phyloP scores from a whole-genome alignment of 2,888 invertebrate species.

The Campoplex nolae region DNA sequence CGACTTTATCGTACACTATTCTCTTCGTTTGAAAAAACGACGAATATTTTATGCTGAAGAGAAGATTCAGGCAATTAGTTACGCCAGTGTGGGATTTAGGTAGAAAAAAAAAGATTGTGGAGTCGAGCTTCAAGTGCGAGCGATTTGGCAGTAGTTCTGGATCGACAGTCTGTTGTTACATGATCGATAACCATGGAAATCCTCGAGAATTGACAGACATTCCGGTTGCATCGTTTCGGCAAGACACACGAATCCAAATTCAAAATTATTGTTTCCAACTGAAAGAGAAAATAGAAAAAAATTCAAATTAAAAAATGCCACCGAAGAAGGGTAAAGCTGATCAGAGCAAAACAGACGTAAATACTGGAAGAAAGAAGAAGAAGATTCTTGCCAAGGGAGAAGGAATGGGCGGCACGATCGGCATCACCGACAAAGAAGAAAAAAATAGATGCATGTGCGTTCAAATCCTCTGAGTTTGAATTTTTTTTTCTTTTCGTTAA shows the following conservation, averaged over 20 bases:
- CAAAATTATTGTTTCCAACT: conserved; percentile 20
- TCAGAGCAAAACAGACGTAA: conserved; percentile 4
- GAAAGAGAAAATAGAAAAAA: neutral
- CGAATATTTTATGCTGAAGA: too few relatives aligned
- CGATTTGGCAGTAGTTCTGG: conserved; percentile 14
- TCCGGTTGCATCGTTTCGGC: conserved; percentile 1
- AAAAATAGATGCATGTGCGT: conserved; percentile 67
- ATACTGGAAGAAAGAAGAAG: conserved; percentile 50
- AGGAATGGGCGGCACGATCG: conserved; percentile 71
- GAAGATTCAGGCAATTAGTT: too few relatives aligned
- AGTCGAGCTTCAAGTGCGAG: neutral
- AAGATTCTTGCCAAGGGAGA: conserved; percentile 68
- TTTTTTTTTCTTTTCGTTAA: neutral
- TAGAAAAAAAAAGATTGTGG: neutral
- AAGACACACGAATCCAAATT: conserved; percentile 24
- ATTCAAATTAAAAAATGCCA: conserved; percentile 45
- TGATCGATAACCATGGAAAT: conserved; percentile 26
- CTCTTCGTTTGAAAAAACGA: neutral
- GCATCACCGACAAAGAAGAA: conserved; percentile 64
- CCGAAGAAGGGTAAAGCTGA: conserved; percentile 48
- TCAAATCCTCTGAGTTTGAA: neutral
- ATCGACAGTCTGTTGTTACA: conserved; percentile 38
- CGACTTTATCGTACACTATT: too few relatives aligned
- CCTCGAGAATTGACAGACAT: conserved; percentile 1
- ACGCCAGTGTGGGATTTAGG: too few relatives aligned